Percentiles rank a stretch among this genome's conserved stretches.
phyloP scores from a whole-genome alignment of 2,113 vertebrate genomes.

The Gallinago jamesoni region DNA sequence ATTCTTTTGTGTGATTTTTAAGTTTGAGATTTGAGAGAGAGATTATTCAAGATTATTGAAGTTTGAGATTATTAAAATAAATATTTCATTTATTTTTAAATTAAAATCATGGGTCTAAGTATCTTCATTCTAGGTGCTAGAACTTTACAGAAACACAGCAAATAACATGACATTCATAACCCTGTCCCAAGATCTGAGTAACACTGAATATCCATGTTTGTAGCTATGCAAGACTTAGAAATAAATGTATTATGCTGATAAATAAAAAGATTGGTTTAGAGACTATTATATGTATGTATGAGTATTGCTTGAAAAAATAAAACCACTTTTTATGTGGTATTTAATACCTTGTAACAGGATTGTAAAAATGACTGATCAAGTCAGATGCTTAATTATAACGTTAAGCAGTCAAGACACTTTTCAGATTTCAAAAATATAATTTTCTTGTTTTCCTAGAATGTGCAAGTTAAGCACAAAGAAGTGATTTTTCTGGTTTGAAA shows the following conservation, averaged over 20 bases:
- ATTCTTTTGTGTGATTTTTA: neutral
- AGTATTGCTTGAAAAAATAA: neutral
- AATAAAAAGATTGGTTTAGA: neutral
- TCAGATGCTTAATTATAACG: neutral
- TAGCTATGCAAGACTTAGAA: neutral
- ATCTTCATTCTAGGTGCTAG: neutral
- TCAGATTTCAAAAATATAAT: neutral
- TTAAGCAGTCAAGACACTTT: neutral
- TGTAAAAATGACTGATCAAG: neutral
- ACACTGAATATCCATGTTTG: neutral
- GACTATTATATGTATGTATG: neutral
- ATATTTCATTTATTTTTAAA: neutral
- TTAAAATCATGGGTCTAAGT: neutral
- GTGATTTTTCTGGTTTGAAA: neutral
- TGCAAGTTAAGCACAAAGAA: neutral
- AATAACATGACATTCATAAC: neutral
- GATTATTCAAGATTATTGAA: too few relatives aligned
- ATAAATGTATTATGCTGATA: neutral
- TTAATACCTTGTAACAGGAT: neutral
- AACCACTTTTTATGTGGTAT: neutral
- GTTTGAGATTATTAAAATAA: too few relatives aligned
- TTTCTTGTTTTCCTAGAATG: neutral
- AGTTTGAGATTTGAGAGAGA: neutral
- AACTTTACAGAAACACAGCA: neutral
- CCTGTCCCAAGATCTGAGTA: neutral